A percentile compares a stretch with the other conserved stretches of the same genome.
phyloP scores from a whole-genome alignment of 2,797 vertebrate species.

The Psittacula derbiana region DNA sequence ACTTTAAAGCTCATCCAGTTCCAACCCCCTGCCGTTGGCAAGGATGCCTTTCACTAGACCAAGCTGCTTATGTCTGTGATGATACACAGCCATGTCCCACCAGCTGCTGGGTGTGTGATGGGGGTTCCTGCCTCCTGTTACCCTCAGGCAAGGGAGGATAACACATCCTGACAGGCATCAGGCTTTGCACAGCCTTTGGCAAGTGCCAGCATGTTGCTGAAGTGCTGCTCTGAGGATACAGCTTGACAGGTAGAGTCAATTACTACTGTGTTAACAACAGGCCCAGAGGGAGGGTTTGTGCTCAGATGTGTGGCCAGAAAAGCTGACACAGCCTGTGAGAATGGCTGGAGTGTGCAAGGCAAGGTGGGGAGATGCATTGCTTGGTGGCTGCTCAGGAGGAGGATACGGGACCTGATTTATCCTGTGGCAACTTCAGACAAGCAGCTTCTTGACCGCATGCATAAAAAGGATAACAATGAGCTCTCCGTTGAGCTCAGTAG shows the following conservation, averaged over 20 bases:
- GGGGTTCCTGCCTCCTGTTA: not conserved
- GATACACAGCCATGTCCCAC: not conserved
- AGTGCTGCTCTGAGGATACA: not conserved
- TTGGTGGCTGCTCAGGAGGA: not conserved
- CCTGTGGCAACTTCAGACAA: not conserved
- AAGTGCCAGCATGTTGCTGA: not conserved
- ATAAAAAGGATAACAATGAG: not conserved
- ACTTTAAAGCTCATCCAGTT: not conserved
- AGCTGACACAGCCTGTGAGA: not conserved
- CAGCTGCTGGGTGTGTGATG: not conserved
- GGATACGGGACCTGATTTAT: not conserved
- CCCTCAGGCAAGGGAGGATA: not conserved
- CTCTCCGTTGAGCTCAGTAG: not conserved
- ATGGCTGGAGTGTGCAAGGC: not conserved
- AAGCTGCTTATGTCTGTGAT: not conserved
- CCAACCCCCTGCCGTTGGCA: not conserved
- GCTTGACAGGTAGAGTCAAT: not conserved
- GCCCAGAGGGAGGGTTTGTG: not conserved
- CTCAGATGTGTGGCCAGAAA: accelerated
- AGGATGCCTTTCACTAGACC: not conserved
- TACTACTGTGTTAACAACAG: not conserved
- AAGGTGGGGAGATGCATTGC: not conserved
- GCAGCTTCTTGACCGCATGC: not conserved
- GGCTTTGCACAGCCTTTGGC: not conserved
- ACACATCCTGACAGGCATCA: not conserved